These are phyloP conservation scores for Nemurella pictetii DNA, from an alignment of 2,888 invertebrate genomes.

Conservation along the genomic window DNA sequence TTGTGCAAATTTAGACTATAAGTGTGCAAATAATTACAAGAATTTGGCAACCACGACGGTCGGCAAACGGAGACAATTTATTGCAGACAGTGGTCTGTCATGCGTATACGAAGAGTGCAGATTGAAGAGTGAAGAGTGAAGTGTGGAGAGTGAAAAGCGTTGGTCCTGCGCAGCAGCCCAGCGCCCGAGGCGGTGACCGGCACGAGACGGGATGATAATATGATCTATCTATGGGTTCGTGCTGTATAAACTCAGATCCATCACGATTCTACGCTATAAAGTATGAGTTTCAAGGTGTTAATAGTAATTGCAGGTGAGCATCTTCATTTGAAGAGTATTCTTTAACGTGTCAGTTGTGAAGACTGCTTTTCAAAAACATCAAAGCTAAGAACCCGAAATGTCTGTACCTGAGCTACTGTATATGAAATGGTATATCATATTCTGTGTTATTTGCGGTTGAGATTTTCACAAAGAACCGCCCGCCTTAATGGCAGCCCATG, in stretches of 20 bases:
- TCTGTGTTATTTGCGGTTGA: slow-evolving; percentile 15
- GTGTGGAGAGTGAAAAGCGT: too few relatives aligned
- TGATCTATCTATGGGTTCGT: neutral
- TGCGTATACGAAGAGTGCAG: too few relatives aligned
- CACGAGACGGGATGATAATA: neutral
- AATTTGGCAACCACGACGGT: too few relatives aligned
- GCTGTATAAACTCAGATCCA: neutral
- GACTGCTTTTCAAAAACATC: slow-evolving; percentile 9
- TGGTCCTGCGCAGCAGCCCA: neutral
- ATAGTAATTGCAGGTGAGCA: neutral
- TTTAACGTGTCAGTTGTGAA: slow-evolving; percentile 22
- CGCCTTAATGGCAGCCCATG: slow-evolving; percentile 16
- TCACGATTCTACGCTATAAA: neutral
- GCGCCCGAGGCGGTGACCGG: neutral
- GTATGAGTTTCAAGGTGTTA: neutral
- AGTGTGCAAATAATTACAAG: too few relatives aligned
- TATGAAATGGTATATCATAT: slow-evolving; percentile 27
- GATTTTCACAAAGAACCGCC: neutral
- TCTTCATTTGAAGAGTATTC: slow-evolving; percentile 9
- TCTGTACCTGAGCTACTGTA: slow-evolving; percentile 17
- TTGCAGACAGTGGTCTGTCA: too few relatives aligned
- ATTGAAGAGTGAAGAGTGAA: too few relatives aligned
- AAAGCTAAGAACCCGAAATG: slow-evolving; percentile 26
- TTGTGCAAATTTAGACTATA: too few relatives aligned
- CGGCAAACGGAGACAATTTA: too few relatives aligned